These are phyloP conservation scores for Pseudobourletiella spinata DNA, from an alignment of 1,140 invertebrate genomes.

Conservation along the genomic window DNA sequence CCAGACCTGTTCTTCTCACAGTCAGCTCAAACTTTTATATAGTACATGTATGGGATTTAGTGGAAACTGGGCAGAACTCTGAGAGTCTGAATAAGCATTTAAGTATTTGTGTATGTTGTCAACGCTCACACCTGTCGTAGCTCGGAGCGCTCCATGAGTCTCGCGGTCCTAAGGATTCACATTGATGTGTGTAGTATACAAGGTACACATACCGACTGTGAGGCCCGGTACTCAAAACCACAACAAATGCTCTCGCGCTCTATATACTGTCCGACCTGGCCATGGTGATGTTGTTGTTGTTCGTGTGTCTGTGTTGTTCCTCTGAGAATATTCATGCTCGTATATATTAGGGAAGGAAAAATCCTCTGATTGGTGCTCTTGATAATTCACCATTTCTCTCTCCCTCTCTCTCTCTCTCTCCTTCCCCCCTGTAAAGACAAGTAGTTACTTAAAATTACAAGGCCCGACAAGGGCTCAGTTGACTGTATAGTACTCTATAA, in stretches of 20 bases:
- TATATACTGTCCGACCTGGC: not conserved
- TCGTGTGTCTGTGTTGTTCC: no score
- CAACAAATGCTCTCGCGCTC: not conserved
- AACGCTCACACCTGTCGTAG: not conserved
- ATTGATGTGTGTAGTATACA: no score
- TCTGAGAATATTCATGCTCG: no score
- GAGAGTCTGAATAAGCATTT: no score
- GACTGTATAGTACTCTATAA: no score
- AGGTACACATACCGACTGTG: not conserved
- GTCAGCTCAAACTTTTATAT: no score
- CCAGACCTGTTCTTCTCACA: no score
- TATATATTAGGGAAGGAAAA: not conserved
- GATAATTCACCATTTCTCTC: not conserved
- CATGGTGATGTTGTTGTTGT: no score
- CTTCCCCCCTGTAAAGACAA: not conserved
- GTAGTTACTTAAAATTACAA: not conserved
- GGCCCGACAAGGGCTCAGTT: not conserved
- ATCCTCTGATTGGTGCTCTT: constrained; percentile 5
- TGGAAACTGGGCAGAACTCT: no score
- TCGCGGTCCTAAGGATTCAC: no score
- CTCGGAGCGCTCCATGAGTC: no score
- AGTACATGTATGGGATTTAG: no score
- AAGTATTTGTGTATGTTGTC: not conserved
- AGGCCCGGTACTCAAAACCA: not conserved
- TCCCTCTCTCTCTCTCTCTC: not conserved